Base-by-base conservation (phyloP, 2,888 invertebrate species). In the Cynaeus angustus region DNA sequence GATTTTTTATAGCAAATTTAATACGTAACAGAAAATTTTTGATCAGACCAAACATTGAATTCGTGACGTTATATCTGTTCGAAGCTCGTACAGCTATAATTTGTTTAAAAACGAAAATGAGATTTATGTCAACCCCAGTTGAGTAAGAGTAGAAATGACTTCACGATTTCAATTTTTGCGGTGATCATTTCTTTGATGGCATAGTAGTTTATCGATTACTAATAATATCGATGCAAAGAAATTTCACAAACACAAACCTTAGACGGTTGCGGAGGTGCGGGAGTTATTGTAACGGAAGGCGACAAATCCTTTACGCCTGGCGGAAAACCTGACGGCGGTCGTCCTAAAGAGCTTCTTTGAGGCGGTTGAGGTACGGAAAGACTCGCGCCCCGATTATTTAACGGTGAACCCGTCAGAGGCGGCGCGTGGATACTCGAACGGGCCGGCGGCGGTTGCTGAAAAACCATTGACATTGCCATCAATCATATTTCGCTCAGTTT, bases 221-320 rank as follows among this genome's bases (percentile, higher is more conserved):
- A 3, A 21, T 4, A 21, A 3, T 21, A 21, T 21, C 21, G 21
- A 21, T 21, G 21, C 21, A 21, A 21, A 21, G 21, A 21, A 21
- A 21, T 1, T 21, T 21, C 21, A 30, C 33, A 16, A 7, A 65
- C 26, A 71, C 71, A 64, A 71, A 85, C 85, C 82, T 86, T 86
- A 30, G 82, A 82, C 38, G 90, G 87, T 70, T 92, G 92, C 61
- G 91, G 92, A 16, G 92, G 91, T 43, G 92, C 92, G 8, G 92
- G 92, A 4, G 92, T 92, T 80, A 92, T 92, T 70, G 92, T 92
- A 75, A 92, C 92, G 38, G 92, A 91, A 0, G 92, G 92, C 38
- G 85, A 84, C 45, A 86, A 75, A 71, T 86, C 86, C 75, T 85
- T 85, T 58, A 85, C 84, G 28, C 84, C 85, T 2, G 83, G 81